These are phyloP conservation scores for Hippasteria phrygiana DNA, from an alignment of 53 echinoderm and acorn worm genomes.

Conservation along the genomic window DNA sequence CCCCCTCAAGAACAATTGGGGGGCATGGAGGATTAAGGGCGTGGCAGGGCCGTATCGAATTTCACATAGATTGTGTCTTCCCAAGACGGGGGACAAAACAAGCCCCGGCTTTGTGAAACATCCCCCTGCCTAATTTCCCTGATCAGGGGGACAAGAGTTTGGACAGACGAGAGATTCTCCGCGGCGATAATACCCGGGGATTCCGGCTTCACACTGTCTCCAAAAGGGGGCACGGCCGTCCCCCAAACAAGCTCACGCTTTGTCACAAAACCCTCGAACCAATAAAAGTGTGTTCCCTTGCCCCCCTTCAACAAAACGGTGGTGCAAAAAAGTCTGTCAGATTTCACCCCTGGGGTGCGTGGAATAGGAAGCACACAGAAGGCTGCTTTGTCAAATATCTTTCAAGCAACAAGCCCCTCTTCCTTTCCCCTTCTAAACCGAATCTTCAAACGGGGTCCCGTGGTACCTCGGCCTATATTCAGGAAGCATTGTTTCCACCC, in stretches of 20 bases:
- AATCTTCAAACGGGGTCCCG: neutral
- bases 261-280: constrained; percentile 3
- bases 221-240: neutral
- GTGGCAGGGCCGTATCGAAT: constrained; percentile 23
- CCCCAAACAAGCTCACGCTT: constrained; percentile 6
- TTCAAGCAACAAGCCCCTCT: neutral
- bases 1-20: neutral
- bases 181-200: neutral
- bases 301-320: neutral
- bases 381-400: constrained; percentile 8
- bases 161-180: neutral
- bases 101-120: constrained; percentile 44
- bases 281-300: neutral
- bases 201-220: constrained; percentile 40
- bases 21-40: constrained; percentile 6
- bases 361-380: neutral
- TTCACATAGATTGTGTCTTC: constrained; percentile 41
- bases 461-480: neutral
- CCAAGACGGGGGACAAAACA: constrained; percentile 42
- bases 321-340: neutral
- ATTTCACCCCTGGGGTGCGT: constrained; percentile 16
- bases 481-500: neutral
- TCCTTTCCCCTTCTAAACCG: neutral
- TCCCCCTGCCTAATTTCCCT: constrained; percentile 5
- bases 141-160: neutral